Evolutionary conservation across 2,113 vertebrate species (phyloP), one percentile per base, ranked within the genome.

Genomic region (Poicephalus meyeri): DNA sequence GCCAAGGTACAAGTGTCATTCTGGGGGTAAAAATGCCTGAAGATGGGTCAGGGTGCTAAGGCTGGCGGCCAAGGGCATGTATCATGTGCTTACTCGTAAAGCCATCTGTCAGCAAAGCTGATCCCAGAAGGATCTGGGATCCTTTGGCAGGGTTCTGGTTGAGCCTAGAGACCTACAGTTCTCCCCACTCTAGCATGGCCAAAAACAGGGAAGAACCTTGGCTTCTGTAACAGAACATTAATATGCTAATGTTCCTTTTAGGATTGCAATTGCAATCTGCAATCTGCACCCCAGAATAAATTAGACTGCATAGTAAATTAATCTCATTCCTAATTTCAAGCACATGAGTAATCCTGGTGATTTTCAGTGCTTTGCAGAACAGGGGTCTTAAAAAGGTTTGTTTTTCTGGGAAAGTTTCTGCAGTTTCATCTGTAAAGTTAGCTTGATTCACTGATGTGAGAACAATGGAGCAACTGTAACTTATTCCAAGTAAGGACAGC

Each of bases 401-500:
- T 39, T 47, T 86, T 86, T 69, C 79, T 78, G 63, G 68, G 71
- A 73, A 64, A 68, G 35, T 86, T 89, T 61, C 33, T 11, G 29
- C 52, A 44, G 35, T 39, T 93, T 94, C 58, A 55, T 60, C 60
- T 86, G 64, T 71, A 13, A 86, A 81, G 64, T 64, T 94, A 80
- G 47, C 63, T 73, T 37, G 50, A 63, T 74, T 64, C 50, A 71
- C 64, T 74, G 63, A 64, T 46, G 60, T 0, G 15, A 66, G 44
- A 95, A 49, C 87, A 89, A 26, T 70, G 71, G 46, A 83, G 46
- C 46, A 92, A 68, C 71, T 74, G 33, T 47, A 53, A 78, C 26
- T 91, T 90, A 78, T 18, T 93, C 61, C 90, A 88, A 74, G 80
- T 74, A 78, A 71, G 76, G 72, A 76, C 80, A 93, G 79, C 79